A percentile compares a stretch with the other conserved stretches of the same genome.
Conservation (phyloP, 2,797 vertebrate species). For the Eidolon dupreanum region DNA sequence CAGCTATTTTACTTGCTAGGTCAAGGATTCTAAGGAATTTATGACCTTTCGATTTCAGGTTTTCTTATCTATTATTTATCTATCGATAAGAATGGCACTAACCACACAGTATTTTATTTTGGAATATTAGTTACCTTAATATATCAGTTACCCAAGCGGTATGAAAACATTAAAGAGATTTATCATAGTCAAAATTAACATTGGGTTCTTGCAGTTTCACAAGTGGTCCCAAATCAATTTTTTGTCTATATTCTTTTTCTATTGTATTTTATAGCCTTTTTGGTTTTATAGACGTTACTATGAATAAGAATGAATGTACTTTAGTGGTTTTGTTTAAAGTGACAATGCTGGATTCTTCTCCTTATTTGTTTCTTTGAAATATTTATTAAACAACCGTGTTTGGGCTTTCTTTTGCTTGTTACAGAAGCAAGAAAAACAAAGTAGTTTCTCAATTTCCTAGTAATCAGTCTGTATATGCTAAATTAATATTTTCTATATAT, state of each 20-base stretch:
- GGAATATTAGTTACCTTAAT: neutral
- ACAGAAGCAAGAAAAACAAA: neutral
- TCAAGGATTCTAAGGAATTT: neutral
- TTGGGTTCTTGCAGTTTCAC: neutral
- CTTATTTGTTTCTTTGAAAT: neutral
- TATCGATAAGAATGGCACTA: neutral
- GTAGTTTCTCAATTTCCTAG: neutral
- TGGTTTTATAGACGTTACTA: neutral
- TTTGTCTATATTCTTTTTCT: neutral
- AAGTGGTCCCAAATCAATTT: neutral
- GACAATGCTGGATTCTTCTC: neutral
- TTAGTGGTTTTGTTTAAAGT: neutral
- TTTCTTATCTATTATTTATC: neutral
- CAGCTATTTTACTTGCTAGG: neutral
- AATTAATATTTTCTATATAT: neutral
- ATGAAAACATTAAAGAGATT: neutral
- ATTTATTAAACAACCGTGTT: neutral
- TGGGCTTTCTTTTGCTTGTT: neutral
- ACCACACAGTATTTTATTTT: neutral
- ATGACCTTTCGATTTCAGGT: conserved; percentile 36
- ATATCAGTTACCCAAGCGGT: neutral
- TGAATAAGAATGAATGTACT: neutral
- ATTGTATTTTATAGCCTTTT: neutral
- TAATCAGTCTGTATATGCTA: neutral
- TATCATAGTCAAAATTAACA: neutral